Percentiles rank a stretch among this genome's conserved stretches.
These are phyloP conservation scores for Caranx ignobilis DNA, from an alignment of 2,113 vertebrate genomes.

Conservation along the genomic window DNA sequence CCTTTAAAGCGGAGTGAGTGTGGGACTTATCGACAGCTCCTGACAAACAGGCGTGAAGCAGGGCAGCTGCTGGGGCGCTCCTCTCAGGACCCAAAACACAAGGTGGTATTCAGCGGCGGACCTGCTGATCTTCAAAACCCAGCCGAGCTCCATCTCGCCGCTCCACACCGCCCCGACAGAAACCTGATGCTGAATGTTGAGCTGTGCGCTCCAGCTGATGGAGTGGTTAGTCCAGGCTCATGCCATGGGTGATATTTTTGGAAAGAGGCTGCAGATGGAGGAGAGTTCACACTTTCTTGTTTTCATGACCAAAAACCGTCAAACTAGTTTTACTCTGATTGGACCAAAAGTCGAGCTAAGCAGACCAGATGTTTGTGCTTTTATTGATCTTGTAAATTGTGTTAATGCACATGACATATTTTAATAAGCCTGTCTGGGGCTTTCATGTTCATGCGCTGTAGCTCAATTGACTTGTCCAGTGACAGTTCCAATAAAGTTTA, in stretches of 20 bases:
- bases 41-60: slow-evolving; percentile 84
- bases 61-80: slow-evolving; percentile 81
- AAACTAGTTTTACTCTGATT: neutral
- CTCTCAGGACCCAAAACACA: slow-evolving; percentile 82
- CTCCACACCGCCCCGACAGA: slow-evolving; percentile 24
- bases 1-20: slow-evolving; percentile 64
- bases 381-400: neutral
- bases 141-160: slow-evolving; percentile 43
- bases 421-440: neutral
- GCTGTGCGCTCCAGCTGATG: slow-evolving; percentile 8
- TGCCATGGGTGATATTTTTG: slow-evolving; percentile 22
- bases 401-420: neutral
- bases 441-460: no score
- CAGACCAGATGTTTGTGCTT: neutral
- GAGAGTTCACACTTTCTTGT: neutral
- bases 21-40: slow-evolving; percentile 81
- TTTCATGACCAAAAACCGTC: neutral
- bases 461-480: no score
- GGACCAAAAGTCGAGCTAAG: neutral
- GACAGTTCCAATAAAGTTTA: no score
- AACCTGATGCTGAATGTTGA: slow-evolving; percentile 59
- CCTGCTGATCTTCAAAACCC: slow-evolving; percentile 63
- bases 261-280: neutral
- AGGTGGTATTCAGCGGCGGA: slow-evolving; percentile 73
- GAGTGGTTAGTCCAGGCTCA: slow-evolving; percentile 7